phyloP scores from a whole-genome alignment of 2,113 vertebrate species.

The Sander lucioperca region DNA sequence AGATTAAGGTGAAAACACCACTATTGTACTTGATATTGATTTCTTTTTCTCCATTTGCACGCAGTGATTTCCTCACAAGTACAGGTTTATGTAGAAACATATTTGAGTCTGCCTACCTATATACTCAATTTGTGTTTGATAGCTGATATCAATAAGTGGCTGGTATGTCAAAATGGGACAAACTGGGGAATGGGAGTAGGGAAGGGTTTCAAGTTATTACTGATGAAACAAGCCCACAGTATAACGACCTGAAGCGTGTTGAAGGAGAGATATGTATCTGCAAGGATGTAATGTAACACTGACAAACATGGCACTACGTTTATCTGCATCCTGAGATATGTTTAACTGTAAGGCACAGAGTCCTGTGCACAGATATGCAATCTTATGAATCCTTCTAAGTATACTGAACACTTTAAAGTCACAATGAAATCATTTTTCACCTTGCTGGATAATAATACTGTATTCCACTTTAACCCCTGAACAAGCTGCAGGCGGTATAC shows the following conservation, averaged over 20 bases:
- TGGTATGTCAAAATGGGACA: background rate
- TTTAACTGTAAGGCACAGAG: background rate
- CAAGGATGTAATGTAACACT: background rate
- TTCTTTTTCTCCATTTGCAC: slow-evolving; percentile 21
- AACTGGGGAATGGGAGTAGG: background rate
- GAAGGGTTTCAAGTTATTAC: slow-evolving; percentile 20
- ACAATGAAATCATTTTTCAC: background rate
- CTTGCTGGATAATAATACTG: background rate
- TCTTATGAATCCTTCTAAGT: background rate
- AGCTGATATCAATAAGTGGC: slow-evolving; percentile 31
- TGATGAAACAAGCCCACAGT: slow-evolving; percentile 5
- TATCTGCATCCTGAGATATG: slow-evolving; percentile 4
- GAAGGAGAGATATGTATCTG: slow-evolving; percentile 26
- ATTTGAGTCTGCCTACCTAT: background rate
- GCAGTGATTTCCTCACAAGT: slow-evolving; percentile 41
- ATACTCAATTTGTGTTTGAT: slow-evolving; percentile 18
- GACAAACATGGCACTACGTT: slow-evolving; percentile 11
- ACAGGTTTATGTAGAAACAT: slow-evolving; percentile 22
- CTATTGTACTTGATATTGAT: slow-evolving; percentile 50
- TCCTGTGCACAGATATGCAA: background rate
- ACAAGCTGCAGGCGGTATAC: background rate
- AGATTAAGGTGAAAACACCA: slow-evolving; percentile 51
- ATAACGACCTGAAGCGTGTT: background rate
- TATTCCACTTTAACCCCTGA: background rate
- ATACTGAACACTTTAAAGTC: background rate